Conservation (phyloP, 2,888 invertebrate genomes). For the Ptychoptera contaminata region DNA sequence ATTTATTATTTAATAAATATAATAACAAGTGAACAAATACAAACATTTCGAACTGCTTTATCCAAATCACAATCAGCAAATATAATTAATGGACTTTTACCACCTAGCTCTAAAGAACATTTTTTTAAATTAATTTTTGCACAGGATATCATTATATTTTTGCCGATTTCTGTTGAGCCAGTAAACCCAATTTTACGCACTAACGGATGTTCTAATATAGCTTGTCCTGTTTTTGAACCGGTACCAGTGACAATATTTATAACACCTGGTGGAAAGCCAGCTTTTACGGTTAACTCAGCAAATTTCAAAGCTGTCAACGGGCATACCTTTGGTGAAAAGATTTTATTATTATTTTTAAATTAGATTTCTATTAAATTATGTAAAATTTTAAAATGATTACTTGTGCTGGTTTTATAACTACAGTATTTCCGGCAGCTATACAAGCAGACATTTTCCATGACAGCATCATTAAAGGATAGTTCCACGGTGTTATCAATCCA, state of each 20-base stretch:
- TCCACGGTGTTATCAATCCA: slow-evolving; percentile 91
- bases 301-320: slow-evolving; percentile 91
- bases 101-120: slow-evolving; percentile 85
- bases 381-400: slow-evolving; percentile 31
- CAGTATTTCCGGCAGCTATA: slow-evolving; percentile 90
- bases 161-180: slow-evolving; percentile 83
- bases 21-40: slow-evolving; percentile 16
- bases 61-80: slow-evolving; percentile 90
- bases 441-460: slow-evolving; percentile 99
- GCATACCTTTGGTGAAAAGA: slow-evolving; percentile 29
- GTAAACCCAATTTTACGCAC: slow-evolving; percentile 92
- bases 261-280: slow-evolving; percentile 92
- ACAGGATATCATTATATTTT: slow-evolving; percentile 78
- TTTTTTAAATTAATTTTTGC: slow-evolving; percentile 87
- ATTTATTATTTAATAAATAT: background rate
- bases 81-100: slow-evolving; percentile 88
- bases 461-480: slow-evolving; percentile 97
- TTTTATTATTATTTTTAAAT: background rate
- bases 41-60: slow-evolving; percentile 76
- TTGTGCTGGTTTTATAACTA: slow-evolving; percentile 89
- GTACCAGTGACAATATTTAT: slow-evolving; percentile 84
- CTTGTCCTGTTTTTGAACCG: slow-evolving; percentile 67
- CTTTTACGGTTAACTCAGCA: slow-evolving; percentile 73
- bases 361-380: background rate
- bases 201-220: slow-evolving; percentile 68